Evolutionary conservation across 1,140 invertebrate species (phyloP), one percentile per base, ranked within the genome.

Genomic region (Drosophila kepulauana): DNA sequence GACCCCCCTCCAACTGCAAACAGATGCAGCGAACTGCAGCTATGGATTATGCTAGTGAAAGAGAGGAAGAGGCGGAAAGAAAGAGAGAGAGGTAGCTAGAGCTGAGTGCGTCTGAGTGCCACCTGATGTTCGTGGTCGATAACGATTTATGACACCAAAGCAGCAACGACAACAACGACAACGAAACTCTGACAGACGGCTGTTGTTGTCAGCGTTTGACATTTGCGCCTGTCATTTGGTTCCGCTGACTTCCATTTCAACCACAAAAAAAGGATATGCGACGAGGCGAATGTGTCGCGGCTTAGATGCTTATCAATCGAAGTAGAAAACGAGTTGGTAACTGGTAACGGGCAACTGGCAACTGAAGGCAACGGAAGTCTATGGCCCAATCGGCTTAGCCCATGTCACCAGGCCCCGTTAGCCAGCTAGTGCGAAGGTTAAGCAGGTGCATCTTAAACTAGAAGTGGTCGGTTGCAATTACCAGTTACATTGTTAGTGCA

Each of bases 81-180:
- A 35, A n/a, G 8, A n/a, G 15, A 5, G 10, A 52, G 49, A 8
- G 1, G 15, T 13, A 45, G 11, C 1, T 20, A 51, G 70, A 75
- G 77, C 81, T 74, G 79, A 80, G 78, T 77, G 79, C 82, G 77
- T 77, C 76, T 75, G 78, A 80, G 82, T 89, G 78, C 79, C 89
- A 91, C 89, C 89, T 91, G 89, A 91, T 91, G 89, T 85, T 89
- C 79, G 89, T 84, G 85, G 85, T 84, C 89, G 89, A 91, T 91
- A 91, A 91, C 89, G 85, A 91, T 91, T 91, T 91, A 91, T 91
- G 88, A 88, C 84, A 90, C 84, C 84, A 77, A 68, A 78, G 52
- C 82, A 76, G 46, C 68, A 71, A 46, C 43, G 65, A 61, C 79
- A 79, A 57, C 16, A 11, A 13, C 13, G 16, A 25, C 15, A 48